Evolutionary conservation across 2,888 invertebrate genomes (phyloP).

Genomic region (Perithous albicinctus): DNA sequence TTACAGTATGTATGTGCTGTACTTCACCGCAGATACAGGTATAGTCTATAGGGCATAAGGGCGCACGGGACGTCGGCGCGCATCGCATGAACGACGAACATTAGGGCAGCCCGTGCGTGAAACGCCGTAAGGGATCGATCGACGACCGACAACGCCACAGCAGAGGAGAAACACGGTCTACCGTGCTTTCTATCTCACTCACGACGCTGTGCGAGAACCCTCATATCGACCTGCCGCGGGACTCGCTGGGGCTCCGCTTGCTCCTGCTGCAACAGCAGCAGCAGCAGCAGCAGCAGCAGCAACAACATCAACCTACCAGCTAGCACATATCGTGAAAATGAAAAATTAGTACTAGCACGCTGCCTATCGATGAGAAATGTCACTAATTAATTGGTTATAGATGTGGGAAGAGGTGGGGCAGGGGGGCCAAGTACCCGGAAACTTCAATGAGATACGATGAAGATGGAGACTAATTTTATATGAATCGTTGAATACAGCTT

Average conservation of each 20-base stretch:
- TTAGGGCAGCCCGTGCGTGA: conserved; percentile 70
- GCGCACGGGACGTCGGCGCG: conserved; percentile 57
- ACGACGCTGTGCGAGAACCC: conserved; percentile 8
- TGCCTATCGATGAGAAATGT: conserved; percentile 46
- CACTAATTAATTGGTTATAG: conserved; percentile 58
- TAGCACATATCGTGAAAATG: conserved; percentile 49
- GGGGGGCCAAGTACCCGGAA: conserved; percentile 4
- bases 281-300: conserved; percentile 44
- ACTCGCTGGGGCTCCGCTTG: conserved; percentile 27
- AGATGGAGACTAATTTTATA: background rate
- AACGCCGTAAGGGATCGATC: conserved; percentile 69
- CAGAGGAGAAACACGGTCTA: conserved; percentile 15
- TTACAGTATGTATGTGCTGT: conserved; percentile 11
- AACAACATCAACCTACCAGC: conserved; percentile 22
- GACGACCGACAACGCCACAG: conserved; percentile 49
- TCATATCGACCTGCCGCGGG: conserved; percentile 58
- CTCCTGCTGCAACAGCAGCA: conserved; percentile 9
- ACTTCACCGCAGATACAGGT: conserved; percentile 21
- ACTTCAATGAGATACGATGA: conserved; percentile 3
- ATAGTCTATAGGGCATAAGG: conserved; percentile 42
- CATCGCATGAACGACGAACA: conserved; percentile 72
- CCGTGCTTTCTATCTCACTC: conserved; percentile 51
- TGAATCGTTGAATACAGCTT: background rate
- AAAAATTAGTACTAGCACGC: conserved; percentile 54
- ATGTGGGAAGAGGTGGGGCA: background rate